A percentile compares a stretch with the other conserved stretches of the same genome.
Evolutionary conservation across 2,797 vertebrate species (phyloP).

Genomic region (Gymnoscopelus braueri): DNA sequence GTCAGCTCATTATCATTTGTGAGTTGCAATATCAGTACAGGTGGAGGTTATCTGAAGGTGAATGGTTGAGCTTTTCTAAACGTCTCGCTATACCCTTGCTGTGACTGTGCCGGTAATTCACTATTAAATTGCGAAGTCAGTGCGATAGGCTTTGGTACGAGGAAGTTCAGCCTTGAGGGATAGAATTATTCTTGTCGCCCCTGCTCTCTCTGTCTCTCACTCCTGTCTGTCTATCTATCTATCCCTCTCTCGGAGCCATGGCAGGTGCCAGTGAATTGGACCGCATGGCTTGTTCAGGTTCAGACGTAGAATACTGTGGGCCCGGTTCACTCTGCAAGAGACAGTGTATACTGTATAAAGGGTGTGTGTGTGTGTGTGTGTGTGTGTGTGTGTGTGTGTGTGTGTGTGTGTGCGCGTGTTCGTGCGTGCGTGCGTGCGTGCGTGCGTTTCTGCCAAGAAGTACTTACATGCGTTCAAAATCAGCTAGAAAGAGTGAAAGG

Average conservation of each 20-base stretch:
- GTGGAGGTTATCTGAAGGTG: slow-evolving; percentile 28
- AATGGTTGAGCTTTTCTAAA: slow-evolving; percentile 26
- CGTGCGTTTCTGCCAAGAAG: slow-evolving; percentile 19
- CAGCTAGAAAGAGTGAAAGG: slow-evolving; percentile 4
- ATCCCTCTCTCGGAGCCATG: slow-evolving; percentile 15
- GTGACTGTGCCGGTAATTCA: not conserved
- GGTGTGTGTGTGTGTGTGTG: no score
- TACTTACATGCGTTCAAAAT: slow-evolving; percentile 17
- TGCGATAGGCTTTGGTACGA: slow-evolving; percentile 21
- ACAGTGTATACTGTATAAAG: not conserved
- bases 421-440: slow-evolving; percentile 6
- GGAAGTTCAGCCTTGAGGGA: slow-evolving; percentile 17
- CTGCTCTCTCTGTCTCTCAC: not conserved
- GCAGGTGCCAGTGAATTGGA: slow-evolving; percentile 37
- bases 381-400: not conserved
- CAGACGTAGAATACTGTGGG: slow-evolving; percentile 18
- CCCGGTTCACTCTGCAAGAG: slow-evolving; percentile 14
- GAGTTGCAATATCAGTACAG: not conserved
- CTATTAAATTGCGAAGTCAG: slow-evolving; percentile 17
- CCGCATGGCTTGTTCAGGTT: slow-evolving; percentile 36
- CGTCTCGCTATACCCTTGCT: not conserved
- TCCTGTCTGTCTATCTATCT: not conserved
- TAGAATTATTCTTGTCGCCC: slow-evolving; percentile 1
- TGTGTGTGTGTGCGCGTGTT: slow-evolving; percentile 19
- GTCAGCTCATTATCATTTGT: slow-evolving; percentile 10